Evolutionary conservation across 37 sponge, comb jelly and placozoan genomes (phyloP).

Genomic region (Beroe ovata): DNA sequence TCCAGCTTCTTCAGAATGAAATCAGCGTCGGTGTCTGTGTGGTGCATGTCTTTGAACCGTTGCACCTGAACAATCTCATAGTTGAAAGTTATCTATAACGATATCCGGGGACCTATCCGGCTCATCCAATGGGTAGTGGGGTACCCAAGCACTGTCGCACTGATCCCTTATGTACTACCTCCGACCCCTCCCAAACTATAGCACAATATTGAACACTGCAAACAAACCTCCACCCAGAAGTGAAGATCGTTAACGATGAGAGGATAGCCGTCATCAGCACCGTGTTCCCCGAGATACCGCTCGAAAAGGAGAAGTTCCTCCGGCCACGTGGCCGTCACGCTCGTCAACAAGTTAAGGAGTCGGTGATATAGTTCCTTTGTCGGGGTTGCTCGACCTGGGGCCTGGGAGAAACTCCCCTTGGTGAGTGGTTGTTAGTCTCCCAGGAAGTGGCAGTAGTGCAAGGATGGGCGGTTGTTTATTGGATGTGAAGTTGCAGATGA

Average conservation of each 20-base stretch:
- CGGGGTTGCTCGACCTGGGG: slow-evolving; percentile 51
- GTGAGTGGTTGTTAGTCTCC: slow-evolving; percentile 10
- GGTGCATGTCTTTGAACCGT: slow-evolving; percentile 65
- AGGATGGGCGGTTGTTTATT: too few relatives aligned
- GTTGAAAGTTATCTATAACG: too few relatives aligned
- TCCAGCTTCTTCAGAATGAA: slow-evolving; percentile 43
- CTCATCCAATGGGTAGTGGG: too few relatives aligned
- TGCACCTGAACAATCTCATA: slow-evolving; percentile 41
- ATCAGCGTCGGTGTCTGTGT: slow-evolving; percentile 51
- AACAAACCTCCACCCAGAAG: slow-evolving; percentile 63
- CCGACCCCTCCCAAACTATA: slow-evolving; percentile 4
- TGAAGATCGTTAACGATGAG: slow-evolving; percentile 61
- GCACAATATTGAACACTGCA: too few relatives aligned
- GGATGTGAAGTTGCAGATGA: too few relatives aligned
- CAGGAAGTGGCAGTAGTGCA: too few relatives aligned
- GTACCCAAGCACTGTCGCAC: too few relatives aligned
- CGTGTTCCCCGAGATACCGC: slow-evolving; percentile 42
- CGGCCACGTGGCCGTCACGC: slow-evolving; percentile 37
- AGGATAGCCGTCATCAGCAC: slow-evolving; percentile 49
- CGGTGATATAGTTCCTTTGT: slow-evolving; percentile 53
- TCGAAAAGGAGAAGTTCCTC: slow-evolving; percentile 54
- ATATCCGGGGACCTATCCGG: too few relatives aligned
- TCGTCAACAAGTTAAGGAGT: slow-evolving; percentile 51
- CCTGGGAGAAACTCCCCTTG: neutral
- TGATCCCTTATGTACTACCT: too few relatives aligned